Evolutionary conservation across 2,797 vertebrate genomes (phyloP), one percentile per base, ranked within the genome.

Genomic region (Sphenopsis melanotis): DNA sequence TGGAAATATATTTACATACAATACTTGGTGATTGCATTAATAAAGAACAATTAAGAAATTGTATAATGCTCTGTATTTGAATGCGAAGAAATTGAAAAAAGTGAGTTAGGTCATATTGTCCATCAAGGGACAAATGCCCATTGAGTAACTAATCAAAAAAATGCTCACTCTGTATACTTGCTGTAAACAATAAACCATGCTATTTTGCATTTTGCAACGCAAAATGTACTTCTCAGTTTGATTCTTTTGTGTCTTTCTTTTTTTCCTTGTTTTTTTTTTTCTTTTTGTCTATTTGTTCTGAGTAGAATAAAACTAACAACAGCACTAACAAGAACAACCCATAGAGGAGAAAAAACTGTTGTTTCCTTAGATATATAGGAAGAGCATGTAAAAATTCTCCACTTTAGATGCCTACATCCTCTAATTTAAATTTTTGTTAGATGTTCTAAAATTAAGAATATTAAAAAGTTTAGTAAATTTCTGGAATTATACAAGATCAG

Each of bases 31-130:
- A 53, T 12, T 1, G 0, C 15, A 42, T 46, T 36, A 71, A 41
- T 78, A 63, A 77, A 75, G 19, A 81, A 34, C 0, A 3, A 34
- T 34, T 47, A 47, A 4, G 15, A 75, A 88, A 65, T 8, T 21
- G 3, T 36, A 15, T 19, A 77, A 68, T 1, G 2, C 1, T 77
- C 83, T 72, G 10, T 7, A 23, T 75, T 66, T 66, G 6, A 72
- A 49, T 70, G 44, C 61, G 12, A 53, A 60, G 8, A 36, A 75
- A 85, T 5, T 37, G 3, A 16, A 77, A 83, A 77, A 63, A 55
- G 4, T 0, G 1, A 15, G 2, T 49, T 66, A n/a, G 71, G 3
- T 21, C 1, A 39, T 39, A 87, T 83, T 78, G 8, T 12, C 8
- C 15, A 36, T 85, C 15, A 37, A 15, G 9, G 44, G 71, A 10